These are phyloP conservation scores for Platysternon megacephalum DNA, from an alignment of 2,113 vertebrate genomes.

Conservation along the genomic window DNA sequence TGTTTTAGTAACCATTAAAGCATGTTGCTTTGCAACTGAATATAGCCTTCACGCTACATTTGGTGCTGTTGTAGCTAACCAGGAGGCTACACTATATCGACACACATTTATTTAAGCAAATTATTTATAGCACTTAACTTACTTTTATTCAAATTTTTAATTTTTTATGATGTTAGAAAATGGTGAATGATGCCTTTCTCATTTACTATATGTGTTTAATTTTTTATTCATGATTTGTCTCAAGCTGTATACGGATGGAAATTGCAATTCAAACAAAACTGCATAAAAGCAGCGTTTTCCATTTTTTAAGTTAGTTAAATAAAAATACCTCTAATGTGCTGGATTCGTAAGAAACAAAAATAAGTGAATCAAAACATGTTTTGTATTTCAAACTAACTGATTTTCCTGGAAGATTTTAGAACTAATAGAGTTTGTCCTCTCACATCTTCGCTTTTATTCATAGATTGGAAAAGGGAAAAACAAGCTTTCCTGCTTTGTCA, in stretches of 20 bases:
- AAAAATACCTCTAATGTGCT: neutral
- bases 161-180: neutral
- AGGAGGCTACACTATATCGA: neutral
- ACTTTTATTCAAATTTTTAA: neutral
- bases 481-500: neutral
- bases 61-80: neutral
- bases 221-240: neutral
- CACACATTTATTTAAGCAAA: neutral
- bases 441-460: neutral
- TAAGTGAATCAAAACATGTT: neutral
- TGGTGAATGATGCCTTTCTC: neutral
- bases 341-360: neutral
- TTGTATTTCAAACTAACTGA: neutral
- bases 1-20: neutral
- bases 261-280: neutral
- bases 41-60: neutral
- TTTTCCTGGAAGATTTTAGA: neutral
- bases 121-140: neutral
- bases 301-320: neutral
- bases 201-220: neutral
- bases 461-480: neutral
- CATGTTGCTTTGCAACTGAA: neutral
- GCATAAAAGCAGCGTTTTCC: neutral
- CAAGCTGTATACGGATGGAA: neutral
- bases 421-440: neutral